phyloP scores from a whole-genome alignment of 1,140 invertebrate genomes.

The Antheraea pernyi region DNA sequence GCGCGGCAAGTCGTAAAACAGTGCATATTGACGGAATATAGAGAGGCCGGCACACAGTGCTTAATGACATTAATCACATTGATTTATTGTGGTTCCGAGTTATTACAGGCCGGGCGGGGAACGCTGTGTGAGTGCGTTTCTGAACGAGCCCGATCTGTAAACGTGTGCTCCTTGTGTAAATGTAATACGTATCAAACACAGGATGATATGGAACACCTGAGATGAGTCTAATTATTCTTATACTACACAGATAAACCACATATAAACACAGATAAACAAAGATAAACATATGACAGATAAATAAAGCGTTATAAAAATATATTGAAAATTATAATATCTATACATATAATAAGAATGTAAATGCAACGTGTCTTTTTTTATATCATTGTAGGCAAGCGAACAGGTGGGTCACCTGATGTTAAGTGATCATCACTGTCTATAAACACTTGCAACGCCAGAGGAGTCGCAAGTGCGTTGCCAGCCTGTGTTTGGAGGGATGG shows the following conservation, averaged over 20 bases:
- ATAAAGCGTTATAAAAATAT: too few species aligned
- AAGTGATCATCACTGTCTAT: too few species aligned
- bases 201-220: constrained; percentile 42
- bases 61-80: constrained; percentile 80
- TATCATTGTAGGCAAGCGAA: too few species aligned
- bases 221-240: neutral
- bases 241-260: neutral
- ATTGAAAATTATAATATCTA: too few species aligned
- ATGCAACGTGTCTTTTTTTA: too few species aligned
- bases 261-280: too few species aligned
- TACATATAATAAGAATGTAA: too few species aligned
- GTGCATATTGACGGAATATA: constrained; percentile 79
- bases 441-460: too few species aligned
- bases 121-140: constrained; percentile 51
- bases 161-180: constrained; percentile 65
- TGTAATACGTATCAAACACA: constrained; percentile 53
- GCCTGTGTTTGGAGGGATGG: too few species aligned
- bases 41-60: constrained; percentile 78
- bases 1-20: constrained; percentile 76
- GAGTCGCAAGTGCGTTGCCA: too few species aligned
- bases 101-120: constrained; percentile 71
- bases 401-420: too few species aligned
- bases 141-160: constrained; percentile 34
- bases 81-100: constrained; percentile 79
- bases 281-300: too few species aligned